phyloP scores from a whole-genome alignment of 2,888 invertebrate species.

The Eledona agricola region DNA sequence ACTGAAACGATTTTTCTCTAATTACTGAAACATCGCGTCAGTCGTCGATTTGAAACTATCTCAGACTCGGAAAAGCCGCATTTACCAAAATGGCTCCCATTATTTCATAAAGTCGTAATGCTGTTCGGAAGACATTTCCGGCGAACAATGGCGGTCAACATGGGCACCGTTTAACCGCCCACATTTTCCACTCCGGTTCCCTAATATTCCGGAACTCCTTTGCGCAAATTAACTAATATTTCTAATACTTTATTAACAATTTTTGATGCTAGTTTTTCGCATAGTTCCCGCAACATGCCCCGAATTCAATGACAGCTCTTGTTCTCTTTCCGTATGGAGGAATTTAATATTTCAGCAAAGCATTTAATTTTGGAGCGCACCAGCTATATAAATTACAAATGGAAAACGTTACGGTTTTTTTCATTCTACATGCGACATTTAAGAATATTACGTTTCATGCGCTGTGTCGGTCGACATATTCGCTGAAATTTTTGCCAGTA shows the following conservation, averaged over 20 bases:
- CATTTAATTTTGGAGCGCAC: constrained; percentile 26
- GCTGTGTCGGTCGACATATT: too few relatives aligned
- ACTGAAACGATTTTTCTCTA: constrained; percentile 22
- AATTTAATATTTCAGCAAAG: constrained; percentile 29
- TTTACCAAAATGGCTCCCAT: constrained; percentile 24
- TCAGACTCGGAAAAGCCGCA: neutral
- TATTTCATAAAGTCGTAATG: constrained; percentile 27
- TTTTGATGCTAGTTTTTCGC: constrained; percentile 18
- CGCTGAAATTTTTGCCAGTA: too few relatives aligned
- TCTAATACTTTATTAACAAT: constrained; percentile 1
- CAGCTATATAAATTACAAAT: too few relatives aligned
- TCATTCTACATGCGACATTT: too few relatives aligned
- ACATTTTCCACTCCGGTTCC: constrained; percentile 11
- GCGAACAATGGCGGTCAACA: constrained; percentile 34
- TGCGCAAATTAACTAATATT: neutral
- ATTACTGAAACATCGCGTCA: constrained; percentile 8
- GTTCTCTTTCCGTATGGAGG: constrained; percentile 20
- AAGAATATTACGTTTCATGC: too few relatives aligned
- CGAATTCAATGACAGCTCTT: constrained; percentile 26
- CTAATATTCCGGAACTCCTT: neutral
- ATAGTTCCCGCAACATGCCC: constrained; percentile 19
- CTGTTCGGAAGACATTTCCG: constrained; percentile 31
- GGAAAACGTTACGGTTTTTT: too few relatives aligned
- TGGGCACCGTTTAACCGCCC: constrained; percentile 2
- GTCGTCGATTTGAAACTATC: constrained; percentile 7